A percentile compares a stretch with the other conserved stretches of the same genome.
These are phyloP conservation scores for Dallia pectoralis DNA, from an alignment of 2,797 vertebrate species.

Conservation along the genomic window DNA sequence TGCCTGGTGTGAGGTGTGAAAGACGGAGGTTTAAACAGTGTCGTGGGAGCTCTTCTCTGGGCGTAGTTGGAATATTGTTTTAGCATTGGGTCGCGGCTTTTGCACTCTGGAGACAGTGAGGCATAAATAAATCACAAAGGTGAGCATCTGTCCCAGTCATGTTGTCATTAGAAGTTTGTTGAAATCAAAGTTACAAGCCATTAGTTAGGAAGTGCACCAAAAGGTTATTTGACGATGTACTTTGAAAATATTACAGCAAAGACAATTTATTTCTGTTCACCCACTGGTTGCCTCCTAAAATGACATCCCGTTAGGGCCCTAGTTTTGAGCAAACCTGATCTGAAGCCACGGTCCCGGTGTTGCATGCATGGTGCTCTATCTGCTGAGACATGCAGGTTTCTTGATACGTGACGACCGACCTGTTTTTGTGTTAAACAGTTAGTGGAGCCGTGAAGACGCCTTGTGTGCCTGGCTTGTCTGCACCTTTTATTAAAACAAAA, in stretches of 20 bases:
- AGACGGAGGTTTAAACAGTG: constrained; percentile 37
- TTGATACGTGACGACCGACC: not conserved
- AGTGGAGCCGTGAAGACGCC: constrained; percentile 7
- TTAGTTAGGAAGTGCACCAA: constrained; percentile 28
- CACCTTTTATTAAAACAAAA: too few species aligned
- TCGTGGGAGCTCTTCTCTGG: not conserved
- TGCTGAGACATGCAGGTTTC: not conserved
- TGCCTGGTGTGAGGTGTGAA: constrained; percentile 22
- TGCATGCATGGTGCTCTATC: not conserved
- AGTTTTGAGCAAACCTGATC: not conserved
- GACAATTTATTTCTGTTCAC: not conserved
- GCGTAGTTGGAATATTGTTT: constrained; percentile 12
- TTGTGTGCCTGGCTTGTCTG: constrained; percentile 30
- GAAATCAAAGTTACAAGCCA: constrained; percentile 23
- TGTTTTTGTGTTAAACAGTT: constrained; percentile 27
- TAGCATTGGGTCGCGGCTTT: constrained; percentile 34
- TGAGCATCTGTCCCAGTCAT: constrained; percentile 9
- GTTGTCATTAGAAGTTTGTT: constrained; percentile 6
- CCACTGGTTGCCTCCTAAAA: constrained; percentile 4
- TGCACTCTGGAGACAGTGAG: constrained; percentile 11
- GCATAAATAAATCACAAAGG: constrained; percentile 19
- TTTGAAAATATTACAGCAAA: constrained; percentile 17
- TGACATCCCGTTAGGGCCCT: not conserved
- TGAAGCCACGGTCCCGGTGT: not conserved
- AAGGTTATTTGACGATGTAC: not conserved